Conservation (phyloP, 92 coral and sea anemone species). For the Palythoa grandiflora region DNA sequence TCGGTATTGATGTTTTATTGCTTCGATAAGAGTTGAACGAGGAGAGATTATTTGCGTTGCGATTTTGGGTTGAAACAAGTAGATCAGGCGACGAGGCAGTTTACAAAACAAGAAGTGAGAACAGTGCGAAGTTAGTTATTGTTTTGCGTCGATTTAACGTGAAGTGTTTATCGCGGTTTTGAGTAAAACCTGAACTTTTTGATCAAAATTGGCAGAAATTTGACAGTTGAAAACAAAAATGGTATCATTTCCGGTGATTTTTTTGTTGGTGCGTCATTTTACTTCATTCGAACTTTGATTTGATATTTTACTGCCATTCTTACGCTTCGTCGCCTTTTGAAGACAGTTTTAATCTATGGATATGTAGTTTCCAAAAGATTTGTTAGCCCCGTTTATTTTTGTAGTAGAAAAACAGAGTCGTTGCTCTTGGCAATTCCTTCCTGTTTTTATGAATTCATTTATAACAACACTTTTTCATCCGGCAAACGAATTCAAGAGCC, state of each 20-base stretch:
- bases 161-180: slow-evolving; percentile 14
- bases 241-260: slow-evolving; percentile 87
- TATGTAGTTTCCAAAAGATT: background rate
- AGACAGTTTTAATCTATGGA: background rate
- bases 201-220: slow-evolving; percentile 72
- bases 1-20: slow-evolving; percentile 31
- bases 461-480: slow-evolving; percentile 13
- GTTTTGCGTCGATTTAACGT: background rate
- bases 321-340: slow-evolving; percentile 10
- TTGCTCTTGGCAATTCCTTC: slow-evolving; percentile 20
- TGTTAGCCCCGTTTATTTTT: slow-evolving; percentile 36
- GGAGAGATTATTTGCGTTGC: background rate
- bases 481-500: background rate
- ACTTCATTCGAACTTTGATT: slow-evolving; percentile 45
- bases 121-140: background rate
- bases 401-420: background rate
- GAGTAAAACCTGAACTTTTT: slow-evolving; percentile 51
- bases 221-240: slow-evolving; percentile 66
- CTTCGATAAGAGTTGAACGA: background rate
- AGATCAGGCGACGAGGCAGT: background rate
- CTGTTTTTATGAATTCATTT: slow-evolving; percentile 42
- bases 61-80: background rate
- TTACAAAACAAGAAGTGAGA: background rate
- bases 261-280: slow-evolving; percentile 58
- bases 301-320: slow-evolving; percentile 17